Conservation (phyloP, 2,113 vertebrate genomes). For the Eolophus roseicapilla region DNA sequence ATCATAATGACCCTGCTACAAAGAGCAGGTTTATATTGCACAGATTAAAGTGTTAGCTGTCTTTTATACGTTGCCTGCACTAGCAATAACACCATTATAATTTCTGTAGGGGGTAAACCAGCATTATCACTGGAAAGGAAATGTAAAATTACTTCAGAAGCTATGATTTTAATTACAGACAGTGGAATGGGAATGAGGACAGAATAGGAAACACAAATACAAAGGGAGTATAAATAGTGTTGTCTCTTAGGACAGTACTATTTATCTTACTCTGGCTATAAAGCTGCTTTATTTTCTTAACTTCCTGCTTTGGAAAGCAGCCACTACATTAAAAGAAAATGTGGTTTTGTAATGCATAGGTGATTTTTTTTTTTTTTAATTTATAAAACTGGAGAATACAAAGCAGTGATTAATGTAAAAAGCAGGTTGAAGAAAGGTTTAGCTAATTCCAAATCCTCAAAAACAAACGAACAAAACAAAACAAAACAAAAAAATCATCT, state of each 20-base stretch:
- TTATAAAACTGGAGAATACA: constrained; percentile 1
- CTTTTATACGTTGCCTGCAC: background rate
- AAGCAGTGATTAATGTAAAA: constrained; percentile 19
- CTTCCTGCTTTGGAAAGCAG: constrained; percentile 69
- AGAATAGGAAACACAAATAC: constrained; percentile 62
- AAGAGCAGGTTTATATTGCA: background rate
- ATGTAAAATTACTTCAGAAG: constrained; percentile 25
- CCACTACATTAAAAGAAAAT: constrained; percentile 38
- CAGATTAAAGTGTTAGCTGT: background rate
- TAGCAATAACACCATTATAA: background rate
- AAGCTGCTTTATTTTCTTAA: constrained; percentile 61
- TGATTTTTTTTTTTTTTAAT: constrained; percentile 20
- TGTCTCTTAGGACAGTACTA: constrained; percentile 50
- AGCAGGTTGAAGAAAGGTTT: background rate
- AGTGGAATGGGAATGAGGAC: constrained; percentile 14
- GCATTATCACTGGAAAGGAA: background rate
- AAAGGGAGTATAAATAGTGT: constrained; percentile 67
- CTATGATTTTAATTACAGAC: constrained; percentile 29
- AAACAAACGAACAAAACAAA: background rate
- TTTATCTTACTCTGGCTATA: constrained; percentile 61
- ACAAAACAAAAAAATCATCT: rapidly evolving
- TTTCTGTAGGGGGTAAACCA: background rate
- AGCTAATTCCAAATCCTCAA: background rate
- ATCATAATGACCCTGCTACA: background rate
- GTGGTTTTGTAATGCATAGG: constrained; percentile 8